Conservation (phyloP, 1,140 invertebrate genomes). For the Aphelinus certus region DNA sequence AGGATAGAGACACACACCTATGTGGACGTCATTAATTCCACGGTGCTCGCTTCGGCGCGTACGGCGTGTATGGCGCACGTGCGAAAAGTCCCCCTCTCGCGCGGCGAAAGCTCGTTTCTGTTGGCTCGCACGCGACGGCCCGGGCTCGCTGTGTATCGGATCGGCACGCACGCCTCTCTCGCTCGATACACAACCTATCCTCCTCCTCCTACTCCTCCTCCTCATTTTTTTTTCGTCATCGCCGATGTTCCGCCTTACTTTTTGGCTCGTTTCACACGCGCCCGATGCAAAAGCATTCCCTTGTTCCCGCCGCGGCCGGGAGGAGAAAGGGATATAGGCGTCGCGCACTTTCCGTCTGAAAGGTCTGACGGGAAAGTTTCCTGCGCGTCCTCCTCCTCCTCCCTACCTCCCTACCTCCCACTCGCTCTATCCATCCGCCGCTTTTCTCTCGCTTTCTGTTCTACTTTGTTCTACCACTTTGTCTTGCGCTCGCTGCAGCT, state of each 20-base stretch:
- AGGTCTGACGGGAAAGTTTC: conserved; percentile 42
- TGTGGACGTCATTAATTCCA: no score
- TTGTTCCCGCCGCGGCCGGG: conserved; percentile 30
- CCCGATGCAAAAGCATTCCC: conserved; percentile 42
- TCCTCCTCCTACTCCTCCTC: conserved; percentile 25
- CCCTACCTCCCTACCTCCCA: background rate
- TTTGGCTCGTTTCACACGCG: conserved; percentile 53
- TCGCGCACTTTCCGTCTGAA: conserved; percentile 43
- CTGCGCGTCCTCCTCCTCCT: conserved; percentile 19
- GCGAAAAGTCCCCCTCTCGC: no score
- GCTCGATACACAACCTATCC: background rate
- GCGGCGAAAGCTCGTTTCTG: no score
- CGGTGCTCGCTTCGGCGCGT: no score
- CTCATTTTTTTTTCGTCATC: conserved; percentile 33
- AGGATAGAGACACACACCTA: no score
- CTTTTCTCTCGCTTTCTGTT: conserved; percentile 1
- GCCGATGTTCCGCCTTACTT: conserved; percentile 47
- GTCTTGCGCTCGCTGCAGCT: background rate
- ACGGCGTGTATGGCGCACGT: no score
- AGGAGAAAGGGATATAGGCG: conserved; percentile 18
- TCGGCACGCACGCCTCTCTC: no score
- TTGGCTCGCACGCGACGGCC: no score
- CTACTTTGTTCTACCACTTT: conserved; percentile 25
- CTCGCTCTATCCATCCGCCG: background rate
- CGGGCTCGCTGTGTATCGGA: no score